A percentile compares a stretch with the other conserved stretches of the same genome.
phyloP scores from a whole-genome alignment of 1,140 invertebrate genomes.

The Pachypsylla venusta region DNA sequence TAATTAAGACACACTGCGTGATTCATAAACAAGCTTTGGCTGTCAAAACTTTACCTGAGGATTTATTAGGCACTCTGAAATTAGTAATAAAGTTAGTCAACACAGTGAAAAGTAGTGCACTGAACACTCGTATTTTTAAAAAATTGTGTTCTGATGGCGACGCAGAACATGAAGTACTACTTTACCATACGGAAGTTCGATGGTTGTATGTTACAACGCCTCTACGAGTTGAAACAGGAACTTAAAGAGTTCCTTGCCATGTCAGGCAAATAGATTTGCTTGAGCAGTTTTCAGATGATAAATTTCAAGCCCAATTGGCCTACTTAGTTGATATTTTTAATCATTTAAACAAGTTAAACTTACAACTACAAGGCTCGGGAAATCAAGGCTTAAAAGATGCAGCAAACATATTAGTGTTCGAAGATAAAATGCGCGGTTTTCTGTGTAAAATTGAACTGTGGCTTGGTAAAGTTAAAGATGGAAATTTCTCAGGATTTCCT shows the following conservation, averaged over 20 bases:
- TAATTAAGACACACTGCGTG: conserved; percentile 28
- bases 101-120: conserved; percentile 25
- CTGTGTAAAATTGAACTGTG: conserved; percentile 19
- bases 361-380: conserved; percentile 21
- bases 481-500: conserved; percentile 6
- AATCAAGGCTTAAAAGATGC: conserved; percentile 17
- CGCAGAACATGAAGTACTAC: conserved; percentile 16
- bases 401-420: conserved; percentile 21
- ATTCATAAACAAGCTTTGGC: conserved; percentile 27
- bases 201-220: no score
- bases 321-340: conserved; percentile 22
- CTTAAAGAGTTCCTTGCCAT: background rate
- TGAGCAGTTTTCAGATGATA: conserved; percentile 16
- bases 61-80: conserved; percentile 8
- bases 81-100: conserved; percentile 24
- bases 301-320: conserved; percentile 20
- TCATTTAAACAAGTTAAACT: conserved; percentile 24
- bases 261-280: conserved; percentile 15
- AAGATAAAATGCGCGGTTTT: conserved; percentile 21
- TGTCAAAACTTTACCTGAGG: conserved; percentile 17
- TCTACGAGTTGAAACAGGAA: background rate
- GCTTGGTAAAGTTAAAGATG: conserved; percentile 14
- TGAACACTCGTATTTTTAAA: conserved; percentile 25
- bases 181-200: conserved; percentile 7
- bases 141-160: conserved; percentile 22